These are phyloP conservation scores for Gymnothorax javanicus DNA, from an alignment of 2,797 vertebrate genomes.

Conservation along the genomic window DNA sequence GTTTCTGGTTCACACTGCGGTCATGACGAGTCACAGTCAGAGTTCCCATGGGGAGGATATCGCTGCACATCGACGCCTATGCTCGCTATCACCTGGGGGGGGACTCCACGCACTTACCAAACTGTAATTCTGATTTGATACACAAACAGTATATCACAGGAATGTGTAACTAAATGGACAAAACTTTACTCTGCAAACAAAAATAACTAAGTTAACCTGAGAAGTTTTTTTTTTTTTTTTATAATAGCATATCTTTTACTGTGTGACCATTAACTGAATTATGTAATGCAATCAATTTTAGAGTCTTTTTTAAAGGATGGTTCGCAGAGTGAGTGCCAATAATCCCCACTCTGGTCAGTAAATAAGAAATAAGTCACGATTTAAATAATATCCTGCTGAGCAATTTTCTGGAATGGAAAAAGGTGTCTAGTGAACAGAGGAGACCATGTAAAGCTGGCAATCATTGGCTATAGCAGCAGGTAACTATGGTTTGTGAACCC, in stretches of 20 bases:
- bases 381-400: background rate
- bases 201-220: background rate
- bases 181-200: background rate
- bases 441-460: background rate
- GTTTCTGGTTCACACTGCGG: constrained; percentile 23
- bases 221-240: background rate
- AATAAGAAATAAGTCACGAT: background rate
- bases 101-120: background rate
- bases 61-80: background rate
- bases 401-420: background rate
- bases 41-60: background rate
- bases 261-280: background rate
- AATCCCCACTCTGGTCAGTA: background rate
- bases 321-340: background rate
- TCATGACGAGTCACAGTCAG: background rate
- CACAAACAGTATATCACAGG: too few species aligned
- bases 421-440: background rate
- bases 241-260: background rate
- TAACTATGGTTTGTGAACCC: background rate
- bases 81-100: background rate
- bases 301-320: background rate
- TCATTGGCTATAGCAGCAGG: background rate
- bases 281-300: background rate
- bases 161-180: background rate
- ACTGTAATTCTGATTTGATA: background rate